phyloP scores from a whole-genome alignment of 37 sponge, comb jelly and placozoan species.

The Mnemiopsis leidyi region DNA sequence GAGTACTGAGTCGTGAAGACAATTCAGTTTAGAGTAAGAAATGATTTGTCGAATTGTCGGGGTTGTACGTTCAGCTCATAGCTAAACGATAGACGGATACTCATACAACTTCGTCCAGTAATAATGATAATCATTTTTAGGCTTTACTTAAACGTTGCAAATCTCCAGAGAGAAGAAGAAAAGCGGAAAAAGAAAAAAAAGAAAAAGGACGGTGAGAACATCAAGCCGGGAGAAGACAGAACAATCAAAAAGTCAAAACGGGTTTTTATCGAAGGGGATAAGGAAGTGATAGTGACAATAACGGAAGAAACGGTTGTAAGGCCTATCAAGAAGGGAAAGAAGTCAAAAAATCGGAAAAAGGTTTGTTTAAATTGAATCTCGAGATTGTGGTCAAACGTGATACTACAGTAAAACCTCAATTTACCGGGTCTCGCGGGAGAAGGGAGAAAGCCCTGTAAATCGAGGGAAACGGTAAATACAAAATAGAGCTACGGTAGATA shows the following conservation, averaged over 20 bases:
- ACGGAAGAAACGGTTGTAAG: conserved; percentile 11
- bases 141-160: background rate
- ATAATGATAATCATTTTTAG: background rate
- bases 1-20: background rate
- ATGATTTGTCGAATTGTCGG: too few relatives aligned
- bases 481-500: too few relatives aligned
- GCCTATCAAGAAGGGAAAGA: conserved; percentile 13
- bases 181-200: conserved; percentile 19
- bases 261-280: conserved; percentile 26
- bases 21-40: too few relatives aligned
- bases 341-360: background rate
- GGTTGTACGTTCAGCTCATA: too few relatives aligned
- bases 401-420: too few relatives aligned
- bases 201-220: conserved; percentile 35
- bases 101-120: too few relatives aligned
- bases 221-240: conserved; percentile 9
- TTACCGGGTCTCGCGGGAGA: too few relatives aligned
- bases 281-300: conserved; percentile 13
- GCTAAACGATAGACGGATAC: too few relatives aligned
- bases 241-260: background rate
- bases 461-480: too few relatives aligned
- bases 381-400: too few relatives aligned
- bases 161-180: background rate
- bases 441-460: too few relatives aligned
- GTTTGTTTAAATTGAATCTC: background rate